phyloP scores from a whole-genome alignment of 2,888 invertebrate species.

The Eristalinus aeneus region DNA sequence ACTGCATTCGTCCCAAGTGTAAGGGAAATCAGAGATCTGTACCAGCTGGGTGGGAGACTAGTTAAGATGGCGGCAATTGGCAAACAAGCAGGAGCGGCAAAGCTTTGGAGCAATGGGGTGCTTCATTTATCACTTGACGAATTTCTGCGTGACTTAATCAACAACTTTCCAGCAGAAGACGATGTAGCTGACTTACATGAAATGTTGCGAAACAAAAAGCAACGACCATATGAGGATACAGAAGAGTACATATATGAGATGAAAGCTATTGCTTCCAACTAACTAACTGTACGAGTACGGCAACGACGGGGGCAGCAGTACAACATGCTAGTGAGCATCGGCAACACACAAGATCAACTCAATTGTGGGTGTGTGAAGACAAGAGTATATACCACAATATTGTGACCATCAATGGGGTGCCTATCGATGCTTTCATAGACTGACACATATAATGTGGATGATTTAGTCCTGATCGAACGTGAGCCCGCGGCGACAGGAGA shows the following conservation, averaged over 20 bases:
- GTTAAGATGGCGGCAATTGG: slow-evolving; percentile 23
- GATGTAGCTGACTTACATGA: slow-evolving; percentile 18
- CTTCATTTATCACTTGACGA: slow-evolving; percentile 6
- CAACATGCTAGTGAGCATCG: background rate
- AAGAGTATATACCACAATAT: slow-evolving; percentile 5
- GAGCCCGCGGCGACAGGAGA: slow-evolving; percentile 56
- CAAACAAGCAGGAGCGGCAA: background rate
- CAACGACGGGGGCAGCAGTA: background rate
- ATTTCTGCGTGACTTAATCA: slow-evolving; percentile 10
- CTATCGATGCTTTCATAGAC: slow-evolving; percentile 3
- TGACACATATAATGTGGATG: background rate
- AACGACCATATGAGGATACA: no score
- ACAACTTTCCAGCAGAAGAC: slow-evolving; percentile 14
- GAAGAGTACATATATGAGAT: no score
- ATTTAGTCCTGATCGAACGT: slow-evolving; percentile 4
- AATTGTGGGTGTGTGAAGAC: slow-evolving; percentile 10
- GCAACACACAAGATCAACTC: background rate
- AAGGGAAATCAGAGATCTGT: no score
- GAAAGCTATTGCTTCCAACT: no score
- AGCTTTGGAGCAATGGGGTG: slow-evolving; percentile 10
- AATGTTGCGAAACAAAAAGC: slow-evolving; percentile 12
- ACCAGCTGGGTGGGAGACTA: slow-evolving; percentile 6
- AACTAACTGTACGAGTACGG: no score
- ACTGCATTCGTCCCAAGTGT: no score
- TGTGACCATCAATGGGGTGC: slow-evolving; percentile 7